Base-by-base conservation (phyloP, 2,797 vertebrate genomes). In the Percopsis omiscomaycus region DNA sequence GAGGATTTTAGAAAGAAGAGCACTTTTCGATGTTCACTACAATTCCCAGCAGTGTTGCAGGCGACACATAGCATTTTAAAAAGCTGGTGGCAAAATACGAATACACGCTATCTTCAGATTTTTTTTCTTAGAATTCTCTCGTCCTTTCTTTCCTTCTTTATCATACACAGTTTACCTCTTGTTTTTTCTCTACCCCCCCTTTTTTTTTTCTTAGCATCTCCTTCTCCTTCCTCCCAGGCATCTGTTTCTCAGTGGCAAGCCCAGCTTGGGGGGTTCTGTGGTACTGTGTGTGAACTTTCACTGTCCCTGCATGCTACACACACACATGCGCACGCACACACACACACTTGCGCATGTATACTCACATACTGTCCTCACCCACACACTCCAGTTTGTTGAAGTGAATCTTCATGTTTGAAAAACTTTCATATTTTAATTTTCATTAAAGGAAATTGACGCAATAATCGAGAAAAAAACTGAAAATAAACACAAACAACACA, bases 11-110 rank as follows among this genome's bases (percentile, higher is more conserved):
- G 80, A 89, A 79, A 80, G 77, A 71, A 77, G 87, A 81, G 81
- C 87, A 88, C 88, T 91, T 83, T 89, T 93, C 87, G 90, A 91
- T 91, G 91, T 91, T 89, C 84, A 78, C 86, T 91, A 80, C 81
- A 71, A 75, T 88, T 91, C 91, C 90, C 88, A 90, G 88, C 88
- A 91, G 90, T 89, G 89, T 88, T 92, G 70, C 80, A 87, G 89
- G 88, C 84, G 81, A 91, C 78, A 86, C 55, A 59, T 89, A 87
- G 86, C 82, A 87, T 91, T 91, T 92, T 85, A 91, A 91, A 86
- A 91, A 91, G 90, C 90, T 92, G 74, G 83, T 92, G 87, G 90
- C 85, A 79, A 87, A 87, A 86, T 81, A 78, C 59, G 79, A 84
- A 82, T 72, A 73, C 50, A 69, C 69, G 67, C 68, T 61, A 63